phyloP scores from a whole-genome alignment of 1,140 invertebrate species.

The Diachasma alloeum region DNA sequence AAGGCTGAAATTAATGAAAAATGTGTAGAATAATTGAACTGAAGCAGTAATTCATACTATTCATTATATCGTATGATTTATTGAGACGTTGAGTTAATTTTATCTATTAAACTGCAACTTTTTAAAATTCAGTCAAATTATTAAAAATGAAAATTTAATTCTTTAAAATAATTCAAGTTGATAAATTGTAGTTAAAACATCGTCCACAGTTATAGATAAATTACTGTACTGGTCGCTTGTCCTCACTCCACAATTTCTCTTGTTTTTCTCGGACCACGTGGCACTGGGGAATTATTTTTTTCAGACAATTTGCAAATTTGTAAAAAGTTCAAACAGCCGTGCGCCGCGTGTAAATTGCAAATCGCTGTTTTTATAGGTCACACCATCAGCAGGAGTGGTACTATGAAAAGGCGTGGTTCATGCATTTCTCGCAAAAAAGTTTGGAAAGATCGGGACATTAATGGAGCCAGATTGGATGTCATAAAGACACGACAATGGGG shows the following conservation, averaged over 20 bases:
- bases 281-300: neutral
- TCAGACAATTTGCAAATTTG: neutral
- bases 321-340: neutral
- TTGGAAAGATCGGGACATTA: neutral
- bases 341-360: constrained; percentile 5
- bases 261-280: neutral
- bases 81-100: no score
- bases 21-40: no score
- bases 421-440: neutral
- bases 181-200: no score
- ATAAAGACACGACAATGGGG: neutral
- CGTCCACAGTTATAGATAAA: no score
- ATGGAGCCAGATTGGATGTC: neutral
- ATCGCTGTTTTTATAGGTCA: neutral
- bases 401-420: neutral
- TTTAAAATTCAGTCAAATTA: no score
- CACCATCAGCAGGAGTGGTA: neutral
- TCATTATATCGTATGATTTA: no score
- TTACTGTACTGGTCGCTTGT: neutral
- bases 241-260: neutral
- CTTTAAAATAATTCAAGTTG: no score
- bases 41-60: no score
- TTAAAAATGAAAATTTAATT: no score
- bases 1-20: no score
- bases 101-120: no score